Evolutionary conservation across 2,797 vertebrate genomes (phyloP), one percentile per base, ranked within the genome.

Genomic region (Phataginus tetradactyla): DNA sequence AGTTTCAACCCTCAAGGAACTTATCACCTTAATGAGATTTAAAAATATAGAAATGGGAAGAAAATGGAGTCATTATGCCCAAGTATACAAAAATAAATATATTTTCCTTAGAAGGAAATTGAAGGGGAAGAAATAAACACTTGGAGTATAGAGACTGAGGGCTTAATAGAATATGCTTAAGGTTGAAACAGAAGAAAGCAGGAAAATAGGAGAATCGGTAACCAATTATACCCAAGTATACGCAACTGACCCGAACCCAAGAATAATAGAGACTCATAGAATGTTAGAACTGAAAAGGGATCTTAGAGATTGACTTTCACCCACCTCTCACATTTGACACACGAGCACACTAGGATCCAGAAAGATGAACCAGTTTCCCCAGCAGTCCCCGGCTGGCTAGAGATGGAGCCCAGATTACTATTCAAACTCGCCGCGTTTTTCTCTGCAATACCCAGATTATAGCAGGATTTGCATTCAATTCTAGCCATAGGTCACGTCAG

Each of bases 1-100:
- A 37, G 53, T 95, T 91, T 96, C 96, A 91, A 55, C 85, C 89
- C 95, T 93, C 78, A 96, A 93, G 91, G 91, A 96, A 90, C 94
- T 53, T 97, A 92, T 87, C 96, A 88, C 91, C 80, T 96, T 97
- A 96, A 97, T 97, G 97, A 93, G 89, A 94, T 96, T 97, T 94
- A 83, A 97, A 97, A 97, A 97, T 97, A 95, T 32, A 96, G 77
- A 97, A 94, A 97, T 88, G 77, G 77, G 81, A 90, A 96, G 91
- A 94, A 97, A 97, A 96, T 95, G 68, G 71, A 51, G 72, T 97
- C 53, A 27, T 93, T 92, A 94, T 79, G 49, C 86, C 74, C 59
- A 94, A 92, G 45, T 86, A 83, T 55, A 81, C 51, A 93, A 95
- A 96, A 93, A 96, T 89, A 96, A 97, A 90, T 85, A 71, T 95